Evolutionary conservation across 2,113 vertebrate genomes (phyloP), one percentile per base, ranked within the genome.

Genomic region (Leucosticte australis): DNA sequence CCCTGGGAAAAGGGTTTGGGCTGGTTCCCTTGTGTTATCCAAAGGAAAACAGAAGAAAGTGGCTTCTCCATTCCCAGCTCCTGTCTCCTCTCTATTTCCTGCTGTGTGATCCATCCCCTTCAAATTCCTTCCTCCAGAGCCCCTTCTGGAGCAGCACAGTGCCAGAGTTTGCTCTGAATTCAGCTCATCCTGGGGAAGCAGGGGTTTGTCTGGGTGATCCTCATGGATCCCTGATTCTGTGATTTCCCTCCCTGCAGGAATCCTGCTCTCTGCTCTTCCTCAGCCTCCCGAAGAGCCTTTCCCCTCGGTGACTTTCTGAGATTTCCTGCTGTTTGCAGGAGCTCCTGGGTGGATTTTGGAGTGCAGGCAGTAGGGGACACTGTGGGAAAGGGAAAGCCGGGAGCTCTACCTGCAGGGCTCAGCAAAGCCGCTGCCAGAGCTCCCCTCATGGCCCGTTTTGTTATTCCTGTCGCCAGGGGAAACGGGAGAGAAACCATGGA

Each of bases 361-460:
- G 56, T 24, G 64, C 92, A 60, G 90, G 95, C 96, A 95, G 95
- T 16, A 97, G 97, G 96, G 97, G 96, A 95, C 97, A 97, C 94
- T 97, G 94, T 97, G 95, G 92, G 95, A 93, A 95, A 97, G 92
- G 67, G 20, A 96, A 97, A 96, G 8, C 22, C 77, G 2, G 91
- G 62, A 77, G 83, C 63, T 46, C 56, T 85, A 97, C 94, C 96
- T 96, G 96, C 87, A 35, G 71, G 89, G 31, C 91, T 70, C n/a
- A 28, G 67, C 63, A 19, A 11, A 80, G 91, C 69, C 23, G 52
- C 88, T 53, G 39, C 77, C 95, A 44, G 50, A 77, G 33, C 95
- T 77, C 41, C 60, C 52, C 71, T 20, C 28, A 7, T 0, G 37
- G 60, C 10, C 33, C 30, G 28, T 28, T 94, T 90, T 94, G 96